These are phyloP conservation scores for Rhinoderma darwinii DNA, from an alignment of 2,113 vertebrate species.

Conservation along the genomic window DNA sequence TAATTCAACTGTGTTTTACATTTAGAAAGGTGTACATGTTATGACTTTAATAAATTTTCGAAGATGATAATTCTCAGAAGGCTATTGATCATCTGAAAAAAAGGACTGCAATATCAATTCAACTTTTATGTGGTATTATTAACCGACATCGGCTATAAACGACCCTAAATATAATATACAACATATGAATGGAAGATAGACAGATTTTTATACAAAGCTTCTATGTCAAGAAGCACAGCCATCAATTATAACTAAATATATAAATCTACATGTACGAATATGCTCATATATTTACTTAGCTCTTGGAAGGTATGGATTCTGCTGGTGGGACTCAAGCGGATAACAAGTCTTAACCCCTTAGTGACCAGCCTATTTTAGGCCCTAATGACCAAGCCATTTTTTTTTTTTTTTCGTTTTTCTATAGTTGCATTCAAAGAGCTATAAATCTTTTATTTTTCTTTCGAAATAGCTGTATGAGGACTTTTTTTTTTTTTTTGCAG, in stretches of 20 bases:
- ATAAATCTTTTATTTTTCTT: no score
- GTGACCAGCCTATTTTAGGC: no score
- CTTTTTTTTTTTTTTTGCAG: no score
- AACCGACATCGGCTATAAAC: not conserved
- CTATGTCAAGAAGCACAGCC: not conserved
- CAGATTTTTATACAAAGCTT: not conserved
- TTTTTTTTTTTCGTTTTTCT: no score
- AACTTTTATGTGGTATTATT: not conserved
- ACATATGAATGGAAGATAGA: not conserved
- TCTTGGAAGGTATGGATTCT: no score
- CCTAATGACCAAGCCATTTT: no score
- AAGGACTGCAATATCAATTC: not conserved
- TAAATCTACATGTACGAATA: not conserved
- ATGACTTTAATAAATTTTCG: slow-evolving; percentile 19
- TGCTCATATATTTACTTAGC: no score
- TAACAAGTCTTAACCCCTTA: no score
- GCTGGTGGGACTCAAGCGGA: no score
- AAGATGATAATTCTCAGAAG: slow-evolving; percentile 10
- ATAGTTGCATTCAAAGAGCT: no score
- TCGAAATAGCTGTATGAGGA: no score
- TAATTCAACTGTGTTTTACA: slow-evolving; percentile 24
- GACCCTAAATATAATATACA: not conserved
- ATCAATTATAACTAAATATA: not conserved
- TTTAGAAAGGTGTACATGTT: slow-evolving; percentile 19
- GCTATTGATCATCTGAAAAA: slow-evolving; percentile 6